Base-by-base conservation (phyloP, 2,113 vertebrate genomes). In the Oncorhynchus mykiss region DNA sequence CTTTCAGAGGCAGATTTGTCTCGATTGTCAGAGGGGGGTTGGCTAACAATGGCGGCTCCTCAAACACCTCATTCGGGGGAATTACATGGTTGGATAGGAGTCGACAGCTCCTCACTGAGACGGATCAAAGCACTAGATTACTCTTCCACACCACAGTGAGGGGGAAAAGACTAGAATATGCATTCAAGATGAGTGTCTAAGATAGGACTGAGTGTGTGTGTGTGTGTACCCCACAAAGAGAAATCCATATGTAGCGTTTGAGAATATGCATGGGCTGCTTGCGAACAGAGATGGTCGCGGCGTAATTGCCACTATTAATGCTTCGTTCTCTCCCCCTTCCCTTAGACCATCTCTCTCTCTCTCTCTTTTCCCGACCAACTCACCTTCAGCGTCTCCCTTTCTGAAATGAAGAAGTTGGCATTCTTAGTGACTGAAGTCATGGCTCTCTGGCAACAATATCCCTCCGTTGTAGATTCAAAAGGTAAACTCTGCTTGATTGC, bases 321-420 rank as follows among this genome's bases (percentile, higher is more conserved):
- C 60, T 25, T 85, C 64, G 48, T 7, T 67, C 57, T 8, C 9
- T 48, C 11, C 13, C 39, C 59, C 6, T 14, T 16, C 31, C 24
- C 31, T 5, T 20, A 6, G 27, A 27, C 27, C 27, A 27, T 27
- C 20, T 11, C 60, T 4, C 34, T 48, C n/a, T 48, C n/a, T 12
- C 39, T 45, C 39, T 45, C 39, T 60, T 70, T 48, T 9, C 70
- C 7, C 34, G 25, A 4, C 39, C 59, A 29, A 45, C 7, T 8
- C 20, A 16, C 72, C 74, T 81, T 83, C 48, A 80, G 71, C 45
- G 9, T 81, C 29, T 76, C 73, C 80, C 80, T 45, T 45, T 80
- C 82, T 85, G 84, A 88, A 69, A 85, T 73, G 77, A 82, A 86
- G 74, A 80, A 73, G 82, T 78, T 76, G 75, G 80, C 88, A 87